Evolutionary conservation across 2,113 vertebrate genomes (phyloP).

Genomic region (Pollimyrus isidori): DNA sequence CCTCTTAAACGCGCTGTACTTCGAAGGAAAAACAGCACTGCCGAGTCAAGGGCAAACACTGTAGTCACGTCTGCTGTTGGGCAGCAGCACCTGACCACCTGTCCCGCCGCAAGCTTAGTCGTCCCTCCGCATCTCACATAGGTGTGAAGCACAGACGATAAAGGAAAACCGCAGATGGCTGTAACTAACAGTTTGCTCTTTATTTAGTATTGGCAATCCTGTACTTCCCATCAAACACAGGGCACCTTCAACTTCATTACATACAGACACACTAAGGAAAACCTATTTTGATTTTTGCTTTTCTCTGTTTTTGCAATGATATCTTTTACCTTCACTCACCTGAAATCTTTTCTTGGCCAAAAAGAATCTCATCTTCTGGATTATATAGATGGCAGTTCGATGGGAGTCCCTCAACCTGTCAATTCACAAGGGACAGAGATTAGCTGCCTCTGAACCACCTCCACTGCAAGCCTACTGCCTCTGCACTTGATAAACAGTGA

Average conservation of each 20-base stretch:
- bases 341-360: slow-evolving; percentile 95
- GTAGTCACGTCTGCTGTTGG: not conserved
- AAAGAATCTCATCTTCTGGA: slow-evolving; percentile 89
- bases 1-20: slow-evolving; percentile 13
- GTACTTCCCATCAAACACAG: not conserved
- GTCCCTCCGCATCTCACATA: not conserved
- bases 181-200: not conserved
- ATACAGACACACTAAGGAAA: not conserved
- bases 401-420: slow-evolving; percentile 81
- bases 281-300: not conserved
- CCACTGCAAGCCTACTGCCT: not conserved
- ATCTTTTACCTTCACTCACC: slow-evolving; percentile 55
- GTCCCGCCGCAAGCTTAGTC: not conserved
- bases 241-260: not conserved
- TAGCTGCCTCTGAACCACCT: not conserved
- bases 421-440: not conserved
- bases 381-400: slow-evolving; percentile 78
- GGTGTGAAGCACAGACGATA: not conserved
- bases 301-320: slow-evolving; percentile 5
- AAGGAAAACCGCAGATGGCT: not conserved
- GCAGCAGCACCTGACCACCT: not conserved
- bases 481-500: not conserved
- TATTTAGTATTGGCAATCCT: not conserved
- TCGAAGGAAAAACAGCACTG: not conserved
- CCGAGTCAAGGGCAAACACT: not conserved